Conservation (phyloP, 2,113 vertebrate genomes). For the Microtus richardsoni region DNA sequence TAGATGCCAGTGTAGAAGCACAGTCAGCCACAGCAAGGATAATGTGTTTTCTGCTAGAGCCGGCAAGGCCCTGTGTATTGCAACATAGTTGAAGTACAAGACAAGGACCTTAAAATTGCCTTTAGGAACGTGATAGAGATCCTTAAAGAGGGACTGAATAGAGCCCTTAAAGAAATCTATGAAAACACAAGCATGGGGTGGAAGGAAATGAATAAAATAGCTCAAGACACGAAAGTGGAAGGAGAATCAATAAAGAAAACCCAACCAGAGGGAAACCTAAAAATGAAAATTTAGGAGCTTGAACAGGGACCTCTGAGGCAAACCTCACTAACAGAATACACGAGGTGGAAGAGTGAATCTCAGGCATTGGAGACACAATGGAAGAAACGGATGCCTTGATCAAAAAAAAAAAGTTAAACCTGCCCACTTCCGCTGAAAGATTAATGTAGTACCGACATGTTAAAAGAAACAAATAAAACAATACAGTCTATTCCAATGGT, state of each 20-base stretch:
- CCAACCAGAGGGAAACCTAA: not conserved
- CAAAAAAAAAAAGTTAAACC: not conserved
- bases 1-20: not conserved
- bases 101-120: not conserved
- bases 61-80: not conserved
- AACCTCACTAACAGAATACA: not conserved
- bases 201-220: not conserved
- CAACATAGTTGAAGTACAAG: not conserved
- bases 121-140: not conserved
- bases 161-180: not conserved
- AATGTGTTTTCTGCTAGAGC: not conserved
- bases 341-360: not conserved
- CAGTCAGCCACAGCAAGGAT: too few species aligned
- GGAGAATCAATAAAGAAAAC: not conserved
- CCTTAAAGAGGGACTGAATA: not conserved
- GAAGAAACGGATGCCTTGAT: not conserved
- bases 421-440: not conserved
- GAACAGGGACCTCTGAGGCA: not conserved
- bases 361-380: not conserved
- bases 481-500: not conserved
- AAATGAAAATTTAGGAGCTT: not conserved
- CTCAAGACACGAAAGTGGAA: not conserved
- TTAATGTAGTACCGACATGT: not conserved
- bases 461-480: constrained; percentile 16
- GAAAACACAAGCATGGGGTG: not conserved